Evolutionary conservation across 92 coral and sea anemone species (phyloP), one percentile per base, ranked within the genome.

Genomic region (Umimayanthus chanpuru): DNA sequence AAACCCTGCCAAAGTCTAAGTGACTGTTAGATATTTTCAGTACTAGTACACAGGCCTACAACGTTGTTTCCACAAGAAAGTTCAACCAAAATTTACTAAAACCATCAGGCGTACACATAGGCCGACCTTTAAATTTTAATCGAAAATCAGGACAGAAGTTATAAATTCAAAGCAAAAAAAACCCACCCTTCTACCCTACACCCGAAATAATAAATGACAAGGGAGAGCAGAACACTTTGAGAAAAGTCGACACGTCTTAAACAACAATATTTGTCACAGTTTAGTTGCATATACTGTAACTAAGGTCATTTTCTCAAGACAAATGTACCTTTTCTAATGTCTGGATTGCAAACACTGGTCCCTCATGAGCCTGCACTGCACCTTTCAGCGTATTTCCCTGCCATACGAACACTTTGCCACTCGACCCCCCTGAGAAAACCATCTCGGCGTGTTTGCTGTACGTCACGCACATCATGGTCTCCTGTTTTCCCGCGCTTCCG

Each of bases 291-390:
- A 53, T 1, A 4, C 50, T 7, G 11, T 7, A 47, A 47, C 50
- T 1, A 47, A 11, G 8, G 1, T 47, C 10, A 18, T 29, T 43
- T 38, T 14, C 9, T 39, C 26, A 79, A 80, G 18, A 30, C 36
- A 6, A 21, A 14, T 21, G 53, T 82, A 96, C 98, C 98, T 96
- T 97, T 91, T 97, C 99, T 84, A 97, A 79, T 15, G 96, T 96
- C 92, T 97, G 99, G 91, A 97, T 95, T 2, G 99, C 99, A 91
- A 97, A 91, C 61, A 97, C 99, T 25, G 99, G 98, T 36, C 99
- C 99, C 80, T 97, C 94, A 23, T 97, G 99, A 7, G 99, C 99
- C 84, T 97, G 93, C 21, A 96, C 92, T 6, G 96, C 85, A 28
- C 81, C 93, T 53, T 97, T 91, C 78, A 97, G 76, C 39, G 91